These are phyloP conservation scores for Drosophila kohkoa DNA, from an alignment of 1,140 invertebrate species.

Conservation along the genomic window DNA sequence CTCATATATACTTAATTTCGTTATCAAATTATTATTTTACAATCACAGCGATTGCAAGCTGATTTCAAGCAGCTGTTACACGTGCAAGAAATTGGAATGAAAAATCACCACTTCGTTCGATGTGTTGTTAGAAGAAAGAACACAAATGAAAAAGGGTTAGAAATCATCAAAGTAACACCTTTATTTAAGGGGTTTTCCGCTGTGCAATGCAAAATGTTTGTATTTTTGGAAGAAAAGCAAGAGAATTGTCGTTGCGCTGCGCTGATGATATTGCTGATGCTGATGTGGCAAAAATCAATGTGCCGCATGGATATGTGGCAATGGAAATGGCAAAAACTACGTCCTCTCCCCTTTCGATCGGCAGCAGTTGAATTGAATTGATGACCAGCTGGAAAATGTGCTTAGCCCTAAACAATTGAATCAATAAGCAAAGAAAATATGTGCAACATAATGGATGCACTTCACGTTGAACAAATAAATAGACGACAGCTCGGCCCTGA, in stretches of 20 bases:
- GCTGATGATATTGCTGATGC: slow-evolving; percentile 47
- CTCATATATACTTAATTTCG: no score
- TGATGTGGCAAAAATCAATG: slow-evolving; percentile 41
- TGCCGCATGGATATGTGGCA: slow-evolving; percentile 48
- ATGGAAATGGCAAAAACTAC: slow-evolving; percentile 16
- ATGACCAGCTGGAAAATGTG: slow-evolving; percentile 72
- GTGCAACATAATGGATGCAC: slow-evolving; percentile 59
- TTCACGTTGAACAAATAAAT: slow-evolving; percentile 61
- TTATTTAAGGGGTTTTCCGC: slow-evolving; percentile 37
- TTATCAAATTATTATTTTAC: no score
- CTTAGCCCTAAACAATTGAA: slow-evolving; percentile 58
- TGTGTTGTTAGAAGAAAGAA: not conserved
- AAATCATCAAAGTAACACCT: slow-evolving; percentile 49
- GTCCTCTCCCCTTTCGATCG: slow-evolving; percentile 39
- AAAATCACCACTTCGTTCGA: slow-evolving; percentile 31
- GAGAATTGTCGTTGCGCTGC: slow-evolving; percentile 45
- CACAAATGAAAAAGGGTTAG: slow-evolving; percentile 53
- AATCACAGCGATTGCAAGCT: not conserved
- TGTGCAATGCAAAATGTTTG: slow-evolving; percentile 35
- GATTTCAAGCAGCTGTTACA: slow-evolving; percentile 3
- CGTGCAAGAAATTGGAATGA: slow-evolving; percentile 11
- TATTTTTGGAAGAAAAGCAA: slow-evolving; percentile 52
- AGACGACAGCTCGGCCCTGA: slow-evolving; percentile 49
- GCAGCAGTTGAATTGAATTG: slow-evolving; percentile 58
- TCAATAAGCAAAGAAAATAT: slow-evolving; percentile 35